Evolutionary conservation across 2,888 invertebrate genomes (phyloP).

Genomic region (Vandiemenella viatica): DNA sequence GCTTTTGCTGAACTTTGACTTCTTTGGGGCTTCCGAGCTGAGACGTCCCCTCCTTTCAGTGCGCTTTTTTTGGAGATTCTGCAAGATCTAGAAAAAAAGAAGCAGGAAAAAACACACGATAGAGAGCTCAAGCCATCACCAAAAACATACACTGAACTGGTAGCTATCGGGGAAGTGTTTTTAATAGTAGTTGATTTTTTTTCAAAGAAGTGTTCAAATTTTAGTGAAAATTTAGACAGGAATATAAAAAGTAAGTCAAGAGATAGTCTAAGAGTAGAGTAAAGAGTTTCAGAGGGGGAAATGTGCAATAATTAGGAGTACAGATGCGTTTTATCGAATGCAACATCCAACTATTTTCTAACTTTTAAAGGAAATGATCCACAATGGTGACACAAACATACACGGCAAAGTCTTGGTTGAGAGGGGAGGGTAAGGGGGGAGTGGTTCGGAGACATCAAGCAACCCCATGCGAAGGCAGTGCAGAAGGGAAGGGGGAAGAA

Average conservation of each 20-base stretch:
- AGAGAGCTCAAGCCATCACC: slow-evolving; percentile 32
- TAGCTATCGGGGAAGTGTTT: slow-evolving; percentile 1
- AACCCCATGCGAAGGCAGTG: neutral
- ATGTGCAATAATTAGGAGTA: neutral
- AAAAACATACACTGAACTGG: slow-evolving; percentile 12
- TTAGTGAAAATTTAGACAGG: neutral
- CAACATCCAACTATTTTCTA: neutral
- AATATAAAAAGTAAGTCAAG: neutral
- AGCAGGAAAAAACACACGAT: slow-evolving; percentile 56
- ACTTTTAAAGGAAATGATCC: neutral
- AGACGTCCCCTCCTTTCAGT: slow-evolving; percentile 93
- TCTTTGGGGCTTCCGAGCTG: slow-evolving; percentile 85
- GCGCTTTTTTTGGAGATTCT: slow-evolving; percentile 98
- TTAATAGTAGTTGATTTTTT: neutral
- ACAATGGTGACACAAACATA: neutral
- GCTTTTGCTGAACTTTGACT: slow-evolving; percentile 86
- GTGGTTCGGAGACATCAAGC: neutral
- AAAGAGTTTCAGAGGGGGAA: neutral
- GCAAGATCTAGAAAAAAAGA: slow-evolving; percentile 92
- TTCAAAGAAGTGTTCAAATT: neutral
- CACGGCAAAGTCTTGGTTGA: neutral
- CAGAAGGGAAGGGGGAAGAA: too few relatives aligned
- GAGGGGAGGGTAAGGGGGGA: neutral
- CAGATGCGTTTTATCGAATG: neutral
- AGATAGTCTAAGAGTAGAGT: neutral